Percentiles rank a stretch among this genome's conserved stretches.
Evolutionary conservation across 2,888 invertebrate genomes (phyloP).

Genomic region (Cosmorhoe ocellata): DNA sequence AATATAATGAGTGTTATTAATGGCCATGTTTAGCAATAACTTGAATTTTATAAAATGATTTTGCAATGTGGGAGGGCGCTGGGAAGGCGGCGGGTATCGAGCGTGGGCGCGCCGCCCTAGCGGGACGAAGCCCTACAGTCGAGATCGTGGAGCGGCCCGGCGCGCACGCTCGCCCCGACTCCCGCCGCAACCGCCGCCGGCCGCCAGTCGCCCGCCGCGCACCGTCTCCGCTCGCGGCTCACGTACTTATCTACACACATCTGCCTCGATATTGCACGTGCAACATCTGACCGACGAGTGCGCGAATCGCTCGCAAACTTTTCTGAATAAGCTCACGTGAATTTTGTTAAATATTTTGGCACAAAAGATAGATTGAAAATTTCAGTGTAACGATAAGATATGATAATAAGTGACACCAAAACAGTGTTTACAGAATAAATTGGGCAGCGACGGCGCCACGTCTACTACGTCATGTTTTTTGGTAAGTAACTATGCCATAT

Average conservation of each 20-base stretch:
- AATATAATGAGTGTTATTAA: slow-evolving; percentile 19
- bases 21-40: slow-evolving; percentile 28
- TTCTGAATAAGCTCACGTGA: slow-evolving; percentile 20
- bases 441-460: slow-evolving; percentile 58
- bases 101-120: slow-evolving; percentile 79
- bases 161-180: slow-evolving; percentile 55
- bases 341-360: slow-evolving; percentile 28
- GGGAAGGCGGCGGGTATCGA: slow-evolving; percentile 76
- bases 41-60: slow-evolving; percentile 65
- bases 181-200: slow-evolving; percentile 36
- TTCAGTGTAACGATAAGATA: slow-evolving; percentile 60
- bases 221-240: slow-evolving; percentile 27
- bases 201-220: slow-evolving; percentile 29
- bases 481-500: slow-evolving; percentile 56
- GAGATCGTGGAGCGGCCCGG: slow-evolving; percentile 61
- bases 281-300: slow-evolving; percentile 6
- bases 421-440: slow-evolving; percentile 68
- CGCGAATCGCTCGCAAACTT: slow-evolving; percentile 22
- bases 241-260: neutral
- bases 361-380: slow-evolving; percentile 42
- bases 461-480: slow-evolving; percentile 72
- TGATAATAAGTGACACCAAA: slow-evolving; percentile 68
- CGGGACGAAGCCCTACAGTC: slow-evolving; percentile 74
- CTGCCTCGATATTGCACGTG: slow-evolving; percentile 19
- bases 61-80: slow-evolving; percentile 77